A percentile compares a stretch with the other conserved stretches of the same genome.
These are phyloP conservation scores for Strigops habroptila DNA, from an alignment of 2,113 vertebrate genomes.

Conservation along the genomic window DNA sequence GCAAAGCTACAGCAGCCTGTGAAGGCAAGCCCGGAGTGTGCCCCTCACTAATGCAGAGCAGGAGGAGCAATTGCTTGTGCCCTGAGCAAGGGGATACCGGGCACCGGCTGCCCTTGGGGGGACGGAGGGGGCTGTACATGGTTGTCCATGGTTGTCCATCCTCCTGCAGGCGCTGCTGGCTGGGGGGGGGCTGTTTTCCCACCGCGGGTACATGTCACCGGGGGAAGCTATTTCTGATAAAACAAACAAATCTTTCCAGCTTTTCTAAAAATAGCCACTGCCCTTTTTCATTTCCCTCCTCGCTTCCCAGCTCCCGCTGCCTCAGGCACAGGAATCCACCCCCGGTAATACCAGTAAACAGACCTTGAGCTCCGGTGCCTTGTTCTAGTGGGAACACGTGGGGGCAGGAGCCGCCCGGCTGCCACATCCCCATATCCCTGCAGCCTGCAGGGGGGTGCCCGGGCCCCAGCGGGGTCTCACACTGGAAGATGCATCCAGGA, in stretches of 20 bases:
- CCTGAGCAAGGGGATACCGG: fast-evolving
- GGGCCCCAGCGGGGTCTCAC: not conserved
- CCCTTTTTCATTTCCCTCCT: not conserved
- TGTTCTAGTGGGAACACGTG: not conserved
- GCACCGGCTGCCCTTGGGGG: fast-evolving
- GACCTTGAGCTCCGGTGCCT: not conserved
- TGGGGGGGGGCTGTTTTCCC: not conserved
- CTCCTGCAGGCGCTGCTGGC: not conserved
- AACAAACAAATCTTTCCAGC: conserved; percentile 1
- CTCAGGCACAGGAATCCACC: conserved; percentile 10
- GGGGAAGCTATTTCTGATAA: not conserved
- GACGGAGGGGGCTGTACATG: too few relatives aligned
- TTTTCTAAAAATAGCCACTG: conserved; percentile 12
- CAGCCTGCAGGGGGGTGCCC: not conserved
- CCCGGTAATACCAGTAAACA: not conserved
- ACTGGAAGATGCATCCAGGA: not conserved
- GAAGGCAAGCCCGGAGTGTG: not conserved
- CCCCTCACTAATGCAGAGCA: fast-evolving
- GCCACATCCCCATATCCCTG: not conserved
- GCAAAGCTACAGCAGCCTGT: fast-evolving
- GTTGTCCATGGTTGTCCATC: not conserved
- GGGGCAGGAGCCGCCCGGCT: not conserved
- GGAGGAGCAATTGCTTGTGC: fast-evolving
- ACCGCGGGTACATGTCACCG: fast-evolving
- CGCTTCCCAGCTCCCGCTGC: not conserved